A percentile compares a stretch with the other conserved stretches of the same genome.
These are phyloP conservation scores for Diorhabda elongata DNA, from an alignment of 1,140 invertebrate species.

Conservation along the genomic window DNA sequence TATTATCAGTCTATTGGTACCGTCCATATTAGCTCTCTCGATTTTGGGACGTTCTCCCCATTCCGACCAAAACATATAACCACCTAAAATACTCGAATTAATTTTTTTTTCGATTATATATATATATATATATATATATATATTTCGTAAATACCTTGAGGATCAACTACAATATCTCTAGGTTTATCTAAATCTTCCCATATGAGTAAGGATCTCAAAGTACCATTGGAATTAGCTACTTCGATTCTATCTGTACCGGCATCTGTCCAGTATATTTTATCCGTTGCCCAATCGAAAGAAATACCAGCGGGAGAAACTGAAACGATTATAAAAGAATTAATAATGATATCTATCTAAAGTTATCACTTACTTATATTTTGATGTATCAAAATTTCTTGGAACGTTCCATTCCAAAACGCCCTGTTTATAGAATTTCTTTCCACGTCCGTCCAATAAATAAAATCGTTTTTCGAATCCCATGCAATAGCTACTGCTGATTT, in stretches of 20 bases:
- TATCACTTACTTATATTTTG: slow-evolving; percentile 61
- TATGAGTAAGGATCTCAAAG: slow-evolving; percentile 69
- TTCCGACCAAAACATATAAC: slow-evolving; percentile 85
- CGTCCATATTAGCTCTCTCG: slow-evolving; percentile 85
- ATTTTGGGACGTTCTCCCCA: slow-evolving; percentile 81
- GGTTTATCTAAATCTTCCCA: slow-evolving; percentile 79
- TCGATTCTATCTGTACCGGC: slow-evolving; percentile 76
- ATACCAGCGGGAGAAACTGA: slow-evolving; percentile 61
- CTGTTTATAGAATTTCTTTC: slow-evolving; percentile 77
- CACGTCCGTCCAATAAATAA: slow-evolving; percentile 85
- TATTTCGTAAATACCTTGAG: slow-evolving; percentile 52
- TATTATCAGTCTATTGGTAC: slow-evolving; percentile 61
- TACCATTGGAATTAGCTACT: slow-evolving; percentile 73
- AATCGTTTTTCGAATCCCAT: slow-evolving; percentile 75
- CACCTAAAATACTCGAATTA: slow-evolving; percentile 49
- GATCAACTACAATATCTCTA: slow-evolving; percentile 79
- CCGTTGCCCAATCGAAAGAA: slow-evolving; percentile 80
- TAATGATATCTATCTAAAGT: not conserved
- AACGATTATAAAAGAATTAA: not conserved
- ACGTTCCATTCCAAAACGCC: slow-evolving; percentile 71
- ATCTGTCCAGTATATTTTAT: slow-evolving; percentile 89
- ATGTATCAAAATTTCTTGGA: slow-evolving; percentile 63
- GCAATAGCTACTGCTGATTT: slow-evolving; percentile 78
- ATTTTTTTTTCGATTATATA: not conserved
- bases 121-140: not conserved